phyloP scores from a whole-genome alignment of 92 coral and sea anemone genomes.

The Epizoanthus ramosus region DNA sequence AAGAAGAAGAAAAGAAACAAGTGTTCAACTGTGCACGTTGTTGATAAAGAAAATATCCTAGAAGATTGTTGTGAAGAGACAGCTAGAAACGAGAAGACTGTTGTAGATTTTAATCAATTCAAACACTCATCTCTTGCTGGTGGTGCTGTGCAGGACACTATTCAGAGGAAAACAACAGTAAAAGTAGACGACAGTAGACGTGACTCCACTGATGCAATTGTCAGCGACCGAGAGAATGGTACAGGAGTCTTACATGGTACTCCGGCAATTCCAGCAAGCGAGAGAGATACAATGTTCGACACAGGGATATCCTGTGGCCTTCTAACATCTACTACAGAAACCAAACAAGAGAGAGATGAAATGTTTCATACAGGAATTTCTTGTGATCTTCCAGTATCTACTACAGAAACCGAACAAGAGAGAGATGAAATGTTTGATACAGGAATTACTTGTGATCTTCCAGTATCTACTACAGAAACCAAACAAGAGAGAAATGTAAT shows the following conservation, averaged over 20 bases:
- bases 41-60: slow-evolving; percentile 32
- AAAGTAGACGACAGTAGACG: background rate
- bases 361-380: background rate
- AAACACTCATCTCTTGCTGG: background rate
- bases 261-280: background rate
- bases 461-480: background rate
- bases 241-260: no score
- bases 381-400: background rate
- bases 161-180: background rate
- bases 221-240: background rate
- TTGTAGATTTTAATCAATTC: background rate
- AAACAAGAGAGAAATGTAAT: no score
- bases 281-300: background rate
- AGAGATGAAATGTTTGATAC: background rate
- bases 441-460: background rate
- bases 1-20: slow-evolving; percentile 49
- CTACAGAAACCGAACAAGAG: background rate
- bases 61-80: slow-evolving; percentile 20
- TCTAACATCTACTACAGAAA: background rate
- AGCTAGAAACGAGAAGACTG: background rate
- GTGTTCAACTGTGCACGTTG: slow-evolving; percentile 25
- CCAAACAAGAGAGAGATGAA: background rate
- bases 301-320: no score
- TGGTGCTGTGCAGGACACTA: background rate
- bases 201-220: background rate